phyloP scores from a whole-genome alignment of 2,888 invertebrate species.

The Drosophila flavopinicola region DNA sequence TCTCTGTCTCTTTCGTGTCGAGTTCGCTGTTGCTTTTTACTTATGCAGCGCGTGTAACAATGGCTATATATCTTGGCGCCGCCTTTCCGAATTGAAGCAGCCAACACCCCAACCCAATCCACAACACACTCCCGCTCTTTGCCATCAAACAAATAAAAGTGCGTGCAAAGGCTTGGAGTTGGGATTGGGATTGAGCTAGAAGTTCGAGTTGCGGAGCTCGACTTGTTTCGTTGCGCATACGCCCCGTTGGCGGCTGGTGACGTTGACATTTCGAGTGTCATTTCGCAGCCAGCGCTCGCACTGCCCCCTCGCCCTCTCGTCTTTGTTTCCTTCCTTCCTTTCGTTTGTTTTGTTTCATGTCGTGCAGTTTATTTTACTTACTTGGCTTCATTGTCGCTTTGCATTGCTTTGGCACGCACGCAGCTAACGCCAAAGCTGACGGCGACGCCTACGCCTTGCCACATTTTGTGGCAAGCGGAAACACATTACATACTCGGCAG shows the following conservation, averaged over 20 bases:
- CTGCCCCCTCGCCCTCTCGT: not conserved
- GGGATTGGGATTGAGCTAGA: conserved; percentile 27
- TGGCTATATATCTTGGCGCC: too few relatives aligned
- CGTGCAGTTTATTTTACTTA: conserved; percentile 52
- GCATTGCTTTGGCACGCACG: conserved; percentile 65
- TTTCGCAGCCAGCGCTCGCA: conserved; percentile 38
- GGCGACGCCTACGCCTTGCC: conserved; percentile 45
- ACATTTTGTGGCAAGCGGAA: conserved; percentile 74
- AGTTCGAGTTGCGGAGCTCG: conserved; percentile 4
- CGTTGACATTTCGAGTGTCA: conserved; percentile 75
- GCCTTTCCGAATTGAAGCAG: too few relatives aligned
- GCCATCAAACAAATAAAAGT: too few relatives aligned
- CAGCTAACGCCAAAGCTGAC: conserved; percentile 17
- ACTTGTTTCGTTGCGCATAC: conserved; percentile 33
- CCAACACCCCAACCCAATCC: too few relatives aligned
- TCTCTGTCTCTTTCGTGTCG: too few relatives aligned
- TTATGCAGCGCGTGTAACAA: too few relatives aligned
- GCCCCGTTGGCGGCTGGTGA: conserved; percentile 60
- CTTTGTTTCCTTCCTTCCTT: conserved; percentile 30
- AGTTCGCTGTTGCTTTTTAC: too few relatives aligned
- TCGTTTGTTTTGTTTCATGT: conserved; percentile 46
- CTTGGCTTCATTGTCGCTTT: conserved; percentile 55
- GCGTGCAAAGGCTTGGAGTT: too few relatives aligned
- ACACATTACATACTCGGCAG: conserved; percentile 76
- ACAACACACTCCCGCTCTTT: too few relatives aligned